Evolutionary conservation across 2,113 vertebrate species (phyloP), one percentile per base, ranked within the genome.

Genomic region (Periophthalmodon schlosseri): DNA sequence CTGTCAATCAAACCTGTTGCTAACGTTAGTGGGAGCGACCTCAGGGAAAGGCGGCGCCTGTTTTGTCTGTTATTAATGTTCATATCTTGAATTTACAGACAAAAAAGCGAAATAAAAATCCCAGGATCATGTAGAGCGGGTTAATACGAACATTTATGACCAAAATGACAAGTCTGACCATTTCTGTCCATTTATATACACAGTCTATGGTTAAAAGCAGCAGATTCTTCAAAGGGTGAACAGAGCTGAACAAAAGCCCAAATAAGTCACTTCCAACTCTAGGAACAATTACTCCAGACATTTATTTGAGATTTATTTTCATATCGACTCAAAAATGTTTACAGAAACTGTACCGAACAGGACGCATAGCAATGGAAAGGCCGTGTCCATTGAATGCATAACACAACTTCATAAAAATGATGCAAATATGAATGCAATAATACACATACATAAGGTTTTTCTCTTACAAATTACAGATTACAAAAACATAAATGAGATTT

Each of bases 381-480:
- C 83, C 75, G 69, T 82, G 79, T 92, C 90, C 89, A 91, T 82
- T 88, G 85, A 92, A 91, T 85, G 88, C 83, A 88, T 83, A 90
- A 91, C 84, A 83, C 34, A 89, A 87, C 52, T 85, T 83, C 87
- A 89, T 87, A 87, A 87, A 91, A 93, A 90, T 76, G 70, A 90
- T 88, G 87, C 79, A 87, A 87, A 90, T 91, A 89, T 86, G 68
- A 85, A 92, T 88, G 86, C 79, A 86, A 79, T 90, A 86, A 79
- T 90, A 91, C 89, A 92, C 84, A 69, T 80, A 86, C 75, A 75
- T 70, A 57, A 49, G 68, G 73, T 72, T 72, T 76, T 82, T 87
- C 71, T 75, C 79, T 88, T 91, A 92, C 88, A 92, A 92, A 92
- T 88, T 88, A 90, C 89, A 90, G 82, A 80, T 87, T 91, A 91